Evolutionary conservation across 1,140 invertebrate genomes (phyloP).

Genomic region (Ladona fulva): DNA sequence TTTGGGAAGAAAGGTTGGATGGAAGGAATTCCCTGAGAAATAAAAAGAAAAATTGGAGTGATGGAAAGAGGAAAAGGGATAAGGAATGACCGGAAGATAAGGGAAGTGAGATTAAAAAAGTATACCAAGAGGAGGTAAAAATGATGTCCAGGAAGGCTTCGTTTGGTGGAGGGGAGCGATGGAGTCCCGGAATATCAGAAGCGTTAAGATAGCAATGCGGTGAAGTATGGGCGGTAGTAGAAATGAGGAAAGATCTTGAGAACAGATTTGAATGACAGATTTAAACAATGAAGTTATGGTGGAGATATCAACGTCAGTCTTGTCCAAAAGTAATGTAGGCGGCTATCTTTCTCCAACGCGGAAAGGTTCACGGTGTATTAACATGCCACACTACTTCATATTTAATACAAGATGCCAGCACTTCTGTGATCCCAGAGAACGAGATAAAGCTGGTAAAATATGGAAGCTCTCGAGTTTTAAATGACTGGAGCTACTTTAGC

Average conservation of each 20-base stretch:
- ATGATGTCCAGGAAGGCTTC: too few relatives aligned
- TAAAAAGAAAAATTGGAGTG: too few relatives aligned
- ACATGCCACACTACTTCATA: background rate
- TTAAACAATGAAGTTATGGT: background rate
- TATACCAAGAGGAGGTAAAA: background rate
- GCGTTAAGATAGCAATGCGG: background rate
- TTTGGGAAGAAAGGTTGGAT: background rate
- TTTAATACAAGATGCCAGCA: too few relatives aligned
- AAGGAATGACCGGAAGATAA: background rate
- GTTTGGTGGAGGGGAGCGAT: background rate
- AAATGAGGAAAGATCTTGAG: background rate
- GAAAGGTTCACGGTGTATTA: background rate
- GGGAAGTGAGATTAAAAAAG: background rate
- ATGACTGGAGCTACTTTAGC: too few relatives aligned
- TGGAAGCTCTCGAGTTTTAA: too few relatives aligned
- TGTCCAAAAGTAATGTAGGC: background rate
- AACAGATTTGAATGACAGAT: background rate
- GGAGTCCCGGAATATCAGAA: background rate
- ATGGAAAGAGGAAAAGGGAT: background rate
- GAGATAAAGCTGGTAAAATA: too few relatives aligned
- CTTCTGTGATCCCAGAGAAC: too few relatives aligned
- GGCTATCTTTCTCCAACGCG: background rate
- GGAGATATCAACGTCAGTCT: background rate
- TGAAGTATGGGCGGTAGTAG: background rate
- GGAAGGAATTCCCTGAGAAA: too few relatives aligned